Evolutionary conservation across 2,113 vertebrate genomes (phyloP).

Genomic region (Oreotragus oreotragus): DNA sequence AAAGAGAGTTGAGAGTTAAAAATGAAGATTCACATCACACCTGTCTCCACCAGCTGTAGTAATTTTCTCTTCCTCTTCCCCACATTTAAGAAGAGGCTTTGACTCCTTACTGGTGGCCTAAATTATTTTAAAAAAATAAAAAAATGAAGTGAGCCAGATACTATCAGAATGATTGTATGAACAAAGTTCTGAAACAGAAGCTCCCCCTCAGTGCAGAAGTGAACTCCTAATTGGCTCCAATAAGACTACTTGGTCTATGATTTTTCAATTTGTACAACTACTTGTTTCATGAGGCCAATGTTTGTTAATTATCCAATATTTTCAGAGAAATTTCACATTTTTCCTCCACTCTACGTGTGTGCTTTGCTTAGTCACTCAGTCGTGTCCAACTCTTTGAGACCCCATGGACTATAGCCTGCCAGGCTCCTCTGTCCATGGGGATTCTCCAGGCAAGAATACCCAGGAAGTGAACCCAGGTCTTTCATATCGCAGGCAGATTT

Average conservation of each 20-base stretch:
- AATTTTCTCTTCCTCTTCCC: background rate
- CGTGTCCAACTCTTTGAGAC: fast-evolving
- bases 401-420: background rate
- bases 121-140: background rate
- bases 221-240: background rate
- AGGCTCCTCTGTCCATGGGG: background rate
- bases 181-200: background rate
- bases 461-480: background rate
- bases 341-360: background rate
- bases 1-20: background rate
- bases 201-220: background rate
- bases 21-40: background rate
- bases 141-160: background rate
- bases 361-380: background rate
- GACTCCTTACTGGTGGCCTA: background rate
- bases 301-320: background rate
- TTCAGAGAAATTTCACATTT: background rate
- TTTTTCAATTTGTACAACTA: background rate
- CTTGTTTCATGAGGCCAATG: background rate
- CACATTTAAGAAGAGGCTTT: background rate
- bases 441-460: background rate
- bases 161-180: background rate
- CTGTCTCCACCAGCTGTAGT: background rate
- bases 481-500: background rate
- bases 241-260: background rate